These are phyloP conservation scores for Apaloderma vittatum DNA, from an alignment of 2,113 vertebrate genomes.

Conservation along the genomic window DNA sequence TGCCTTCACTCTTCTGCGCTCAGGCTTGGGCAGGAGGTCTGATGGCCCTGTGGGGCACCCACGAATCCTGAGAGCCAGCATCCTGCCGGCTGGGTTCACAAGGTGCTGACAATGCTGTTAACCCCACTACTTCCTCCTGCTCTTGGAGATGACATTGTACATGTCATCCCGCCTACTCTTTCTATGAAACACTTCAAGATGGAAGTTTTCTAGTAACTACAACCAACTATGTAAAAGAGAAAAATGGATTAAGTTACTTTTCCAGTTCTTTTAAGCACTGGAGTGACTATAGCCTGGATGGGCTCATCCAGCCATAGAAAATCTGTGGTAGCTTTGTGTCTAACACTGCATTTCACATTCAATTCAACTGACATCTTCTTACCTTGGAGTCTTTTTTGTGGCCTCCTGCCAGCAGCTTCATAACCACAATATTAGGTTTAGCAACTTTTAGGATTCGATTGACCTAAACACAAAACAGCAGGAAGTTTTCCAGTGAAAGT, in stretches of 20 bases:
- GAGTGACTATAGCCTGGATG: background rate
- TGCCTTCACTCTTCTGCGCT: background rate
- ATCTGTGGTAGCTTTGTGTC: rapidly evolving
- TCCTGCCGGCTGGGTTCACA: rapidly evolving
- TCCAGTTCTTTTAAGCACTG: background rate
- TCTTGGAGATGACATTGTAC: background rate
- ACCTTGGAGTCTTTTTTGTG: conserved; percentile 99
- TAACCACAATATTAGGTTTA: conserved; percentile 98
- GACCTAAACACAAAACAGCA: conserved; percentile 81
- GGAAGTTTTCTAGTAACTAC: background rate
- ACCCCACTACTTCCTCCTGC: background rate
- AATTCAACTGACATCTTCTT: conserved; percentile 35
- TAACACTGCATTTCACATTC: background rate
- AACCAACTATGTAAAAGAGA: background rate
- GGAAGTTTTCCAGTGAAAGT: background rate
- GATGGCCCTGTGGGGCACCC: rapidly evolving
- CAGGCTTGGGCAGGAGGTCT: background rate
- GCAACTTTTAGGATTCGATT: conserved; percentile 95
- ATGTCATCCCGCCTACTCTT: background rate
- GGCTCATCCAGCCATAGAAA: background rate
- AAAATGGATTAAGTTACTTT: background rate
- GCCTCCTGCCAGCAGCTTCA: conserved; percentile 96
- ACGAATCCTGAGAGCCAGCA: background rate
- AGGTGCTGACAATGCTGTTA: background rate
- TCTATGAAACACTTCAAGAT: background rate